Conservation (phyloP, 2,888 invertebrate genomes). For the Kryphioiulus occultus region DNA sequence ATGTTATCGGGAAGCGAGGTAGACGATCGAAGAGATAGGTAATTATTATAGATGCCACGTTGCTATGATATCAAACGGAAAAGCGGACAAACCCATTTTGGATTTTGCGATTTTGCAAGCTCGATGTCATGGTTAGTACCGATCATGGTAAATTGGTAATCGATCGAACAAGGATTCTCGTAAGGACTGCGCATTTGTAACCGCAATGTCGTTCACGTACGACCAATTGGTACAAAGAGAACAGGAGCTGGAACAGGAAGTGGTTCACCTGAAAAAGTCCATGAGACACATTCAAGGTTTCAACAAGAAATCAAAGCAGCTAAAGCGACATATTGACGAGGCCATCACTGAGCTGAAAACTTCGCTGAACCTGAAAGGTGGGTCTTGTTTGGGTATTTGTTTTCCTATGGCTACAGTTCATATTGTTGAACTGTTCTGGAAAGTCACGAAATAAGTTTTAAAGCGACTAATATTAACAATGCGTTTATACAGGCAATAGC, state of each 20-base stretch:
- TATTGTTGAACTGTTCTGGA: background rate
- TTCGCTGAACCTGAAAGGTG: slow-evolving; percentile 11
- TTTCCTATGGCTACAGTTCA: background rate
- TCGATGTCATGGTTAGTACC: too few relatives aligned
- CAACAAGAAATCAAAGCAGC: background rate
- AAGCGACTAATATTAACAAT: background rate
- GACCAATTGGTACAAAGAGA: background rate
- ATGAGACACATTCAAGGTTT: background rate
- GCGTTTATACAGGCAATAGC: background rate
- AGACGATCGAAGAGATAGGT: too few relatives aligned
- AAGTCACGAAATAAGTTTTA: too few relatives aligned
- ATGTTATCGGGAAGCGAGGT: too few relatives aligned
- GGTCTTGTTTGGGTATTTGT: background rate
- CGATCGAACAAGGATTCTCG: background rate
- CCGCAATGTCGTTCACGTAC: background rate
- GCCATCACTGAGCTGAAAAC: background rate
- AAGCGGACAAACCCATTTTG: background rate
- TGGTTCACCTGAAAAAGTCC: slow-evolving; percentile 6
- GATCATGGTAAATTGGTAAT: too few relatives aligned
- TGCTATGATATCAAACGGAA: background rate
- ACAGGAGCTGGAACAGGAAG: slow-evolving; percentile 4
- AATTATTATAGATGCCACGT: too few relatives aligned
- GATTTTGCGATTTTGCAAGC: background rate
- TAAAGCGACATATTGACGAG: background rate
- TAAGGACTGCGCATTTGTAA: background rate